These are phyloP conservation scores for Leptarthrus brevirostris DNA, from an alignment of 2,888 invertebrate genomes.

Conservation along the genomic window DNA sequence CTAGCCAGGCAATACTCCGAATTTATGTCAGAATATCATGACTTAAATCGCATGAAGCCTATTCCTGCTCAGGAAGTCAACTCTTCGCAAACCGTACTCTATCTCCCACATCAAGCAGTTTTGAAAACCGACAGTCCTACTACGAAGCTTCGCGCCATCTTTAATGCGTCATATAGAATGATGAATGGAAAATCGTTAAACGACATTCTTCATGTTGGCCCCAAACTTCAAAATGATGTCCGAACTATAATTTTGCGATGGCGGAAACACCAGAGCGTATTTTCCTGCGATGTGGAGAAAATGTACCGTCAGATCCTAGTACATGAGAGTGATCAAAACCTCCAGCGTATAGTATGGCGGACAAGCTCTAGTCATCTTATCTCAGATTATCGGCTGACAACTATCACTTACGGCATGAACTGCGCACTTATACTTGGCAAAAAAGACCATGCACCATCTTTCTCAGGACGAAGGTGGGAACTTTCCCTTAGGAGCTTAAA, in stretches of 20 bases:
- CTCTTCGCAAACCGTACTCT: neutral
- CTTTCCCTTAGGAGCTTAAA: neutral
- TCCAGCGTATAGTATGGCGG: neutral
- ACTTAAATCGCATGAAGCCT: neutral
- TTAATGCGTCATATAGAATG: neutral
- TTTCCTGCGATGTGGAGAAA: neutral
- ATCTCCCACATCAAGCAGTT: constrained; percentile 7
- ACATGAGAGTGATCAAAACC: neutral
- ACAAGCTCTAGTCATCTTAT: neutral
- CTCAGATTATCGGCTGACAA: too few species aligned
- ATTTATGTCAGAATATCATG: constrained; percentile 1
- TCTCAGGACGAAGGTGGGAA: neutral
- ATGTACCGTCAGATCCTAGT: neutral
- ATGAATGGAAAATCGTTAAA: neutral
- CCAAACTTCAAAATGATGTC: neutral
- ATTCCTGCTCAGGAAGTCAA: too few species aligned
- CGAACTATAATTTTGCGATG: neutral
- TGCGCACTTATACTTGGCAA: neutral
- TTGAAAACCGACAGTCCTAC: neutral
- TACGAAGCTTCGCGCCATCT: neutral
- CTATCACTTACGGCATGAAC: neutral
- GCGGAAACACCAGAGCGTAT: neutral
- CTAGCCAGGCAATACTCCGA: neutral
- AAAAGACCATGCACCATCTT: neutral
- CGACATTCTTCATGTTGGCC: neutral